Percentiles rank a stretch among this genome's conserved stretches.
Conservation (phyloP, 2,888 invertebrate species). For the Cataglyphis altisquamis region DNA sequence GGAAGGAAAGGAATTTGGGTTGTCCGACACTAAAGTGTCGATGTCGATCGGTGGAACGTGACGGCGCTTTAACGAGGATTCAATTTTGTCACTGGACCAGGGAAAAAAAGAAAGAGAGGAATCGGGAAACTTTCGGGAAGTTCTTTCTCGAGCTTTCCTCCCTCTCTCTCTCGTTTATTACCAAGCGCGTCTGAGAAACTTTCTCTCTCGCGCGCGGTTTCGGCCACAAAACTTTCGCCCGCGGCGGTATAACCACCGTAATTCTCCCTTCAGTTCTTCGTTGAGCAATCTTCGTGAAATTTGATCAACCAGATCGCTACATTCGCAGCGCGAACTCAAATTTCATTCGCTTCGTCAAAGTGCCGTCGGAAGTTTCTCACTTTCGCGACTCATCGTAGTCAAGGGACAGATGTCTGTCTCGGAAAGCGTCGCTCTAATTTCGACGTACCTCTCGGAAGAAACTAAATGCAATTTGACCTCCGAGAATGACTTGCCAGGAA, state of each 20-base stretch:
- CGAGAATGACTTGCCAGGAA: conserved; percentile 1
- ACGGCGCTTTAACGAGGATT: conserved; percentile 79
- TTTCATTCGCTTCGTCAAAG: conserved; percentile 39
- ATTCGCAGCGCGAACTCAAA: background rate
- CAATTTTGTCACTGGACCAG: conserved; percentile 67
- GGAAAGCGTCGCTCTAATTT: conserved; percentile 7
- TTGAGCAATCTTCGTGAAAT: conserved; percentile 55
- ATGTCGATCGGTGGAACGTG: conserved; percentile 76
- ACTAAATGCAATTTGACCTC: conserved; percentile 33
- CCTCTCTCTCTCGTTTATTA: conserved; percentile 48
- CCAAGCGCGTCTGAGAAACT: conserved; percentile 60
- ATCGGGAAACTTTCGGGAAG: conserved; percentile 30
- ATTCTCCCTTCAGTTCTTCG: conserved; percentile 38
- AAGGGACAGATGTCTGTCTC: conserved; percentile 29
- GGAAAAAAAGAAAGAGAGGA: conserved; percentile 47
- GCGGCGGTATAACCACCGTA: conserved; percentile 2
- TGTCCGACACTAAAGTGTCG: conserved; percentile 65
- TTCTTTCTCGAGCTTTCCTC: background rate
- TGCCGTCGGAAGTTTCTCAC: conserved; percentile 25
- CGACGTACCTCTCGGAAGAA: conserved; percentile 4
- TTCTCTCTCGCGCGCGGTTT: conserved; percentile 55
- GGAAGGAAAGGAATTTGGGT: conserved; percentile 41
- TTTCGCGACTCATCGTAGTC: conserved; percentile 15
- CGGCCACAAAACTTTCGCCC: conserved; percentile 30
- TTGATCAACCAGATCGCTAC: conserved; percentile 59